Evolutionary conservation across 2,888 invertebrate species (phyloP).

Genomic region (Watsonalla binaria): DNA sequence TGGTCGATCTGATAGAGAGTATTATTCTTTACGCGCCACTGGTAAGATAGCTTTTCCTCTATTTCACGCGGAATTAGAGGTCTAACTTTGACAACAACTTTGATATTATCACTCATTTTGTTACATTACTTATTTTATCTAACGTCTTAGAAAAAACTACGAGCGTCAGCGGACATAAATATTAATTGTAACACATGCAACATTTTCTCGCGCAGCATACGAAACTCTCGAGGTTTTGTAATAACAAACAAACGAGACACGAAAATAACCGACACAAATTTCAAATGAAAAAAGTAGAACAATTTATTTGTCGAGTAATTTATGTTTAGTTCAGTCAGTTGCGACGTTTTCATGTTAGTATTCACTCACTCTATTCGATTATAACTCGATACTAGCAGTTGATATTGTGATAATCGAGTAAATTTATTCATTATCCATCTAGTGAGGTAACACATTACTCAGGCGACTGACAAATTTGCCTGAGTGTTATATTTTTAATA

Average conservation of each 20-base stretch:
- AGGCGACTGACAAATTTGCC: no score
- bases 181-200: neutral
- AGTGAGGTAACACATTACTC: no score
- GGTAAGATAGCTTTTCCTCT: slow-evolving; percentile 72
- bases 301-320: neutral
- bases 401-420: no score
- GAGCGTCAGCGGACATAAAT: neutral
- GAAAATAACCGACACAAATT: slow-evolving; percentile 56
- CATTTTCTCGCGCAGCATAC: neutral
- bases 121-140: slow-evolving; percentile 19
- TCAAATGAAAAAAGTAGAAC: slow-evolving; percentile 37
- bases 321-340: slow-evolving; percentile 1
- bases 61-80: slow-evolving; percentile 83
- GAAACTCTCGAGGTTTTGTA: slow-evolving; percentile 5
- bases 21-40: slow-evolving; percentile 81
- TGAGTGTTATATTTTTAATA: no score
- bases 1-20: slow-evolving; percentile 79
- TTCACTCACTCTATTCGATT: neutral
- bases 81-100: slow-evolving; percentile 87
- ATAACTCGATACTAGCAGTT: neutral
- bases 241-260: slow-evolving; percentile 25
- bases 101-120: slow-evolving; percentile 82
- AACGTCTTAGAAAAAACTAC: slow-evolving; percentile 18
- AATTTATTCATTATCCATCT: no score
- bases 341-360: neutral